Conservation (phyloP, 2,113 vertebrate genomes). For the Neolamprologus cancellatus region DNA sequence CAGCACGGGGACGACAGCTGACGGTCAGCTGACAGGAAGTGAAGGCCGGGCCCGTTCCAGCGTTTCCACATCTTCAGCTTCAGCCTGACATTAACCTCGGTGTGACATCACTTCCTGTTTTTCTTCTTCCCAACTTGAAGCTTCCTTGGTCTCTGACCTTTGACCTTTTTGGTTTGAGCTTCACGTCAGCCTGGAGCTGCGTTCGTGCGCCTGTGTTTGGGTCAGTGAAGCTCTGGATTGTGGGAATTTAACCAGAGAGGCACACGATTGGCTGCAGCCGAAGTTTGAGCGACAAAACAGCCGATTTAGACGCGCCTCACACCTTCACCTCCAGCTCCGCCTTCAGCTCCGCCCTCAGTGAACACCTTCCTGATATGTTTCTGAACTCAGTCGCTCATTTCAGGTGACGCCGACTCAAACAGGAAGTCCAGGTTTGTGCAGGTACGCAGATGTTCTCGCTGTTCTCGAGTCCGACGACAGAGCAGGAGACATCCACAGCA, state of each 20-base stretch:
- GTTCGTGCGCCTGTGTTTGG: neutral
- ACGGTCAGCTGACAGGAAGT: neutral
- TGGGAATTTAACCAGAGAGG: neutral
- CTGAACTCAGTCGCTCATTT: neutral
- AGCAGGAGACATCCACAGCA: neutral
- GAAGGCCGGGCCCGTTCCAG: neutral
- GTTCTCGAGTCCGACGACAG: neutral
- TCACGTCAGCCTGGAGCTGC: fast-evolving
- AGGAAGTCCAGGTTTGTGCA: neutral
- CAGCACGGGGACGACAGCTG: neutral
- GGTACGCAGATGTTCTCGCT: neutral
- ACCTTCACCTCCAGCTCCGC: neutral
- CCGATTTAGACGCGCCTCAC: neutral
- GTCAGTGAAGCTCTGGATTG: neutral
- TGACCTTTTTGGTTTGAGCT: neutral
- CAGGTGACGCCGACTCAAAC: neutral
- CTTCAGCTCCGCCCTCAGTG: neutral
- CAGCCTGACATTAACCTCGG: neutral
- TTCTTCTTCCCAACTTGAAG: neutral
- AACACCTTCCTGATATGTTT: neutral
- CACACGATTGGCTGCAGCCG: neutral
- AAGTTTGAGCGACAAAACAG: neutral
- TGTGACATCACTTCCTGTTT: neutral
- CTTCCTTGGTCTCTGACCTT: neutral
- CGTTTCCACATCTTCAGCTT: neutral